Evolutionary conservation across 2,113 vertebrate species (phyloP).

Genomic region (Phrynosoma platyrhinos): DNA sequence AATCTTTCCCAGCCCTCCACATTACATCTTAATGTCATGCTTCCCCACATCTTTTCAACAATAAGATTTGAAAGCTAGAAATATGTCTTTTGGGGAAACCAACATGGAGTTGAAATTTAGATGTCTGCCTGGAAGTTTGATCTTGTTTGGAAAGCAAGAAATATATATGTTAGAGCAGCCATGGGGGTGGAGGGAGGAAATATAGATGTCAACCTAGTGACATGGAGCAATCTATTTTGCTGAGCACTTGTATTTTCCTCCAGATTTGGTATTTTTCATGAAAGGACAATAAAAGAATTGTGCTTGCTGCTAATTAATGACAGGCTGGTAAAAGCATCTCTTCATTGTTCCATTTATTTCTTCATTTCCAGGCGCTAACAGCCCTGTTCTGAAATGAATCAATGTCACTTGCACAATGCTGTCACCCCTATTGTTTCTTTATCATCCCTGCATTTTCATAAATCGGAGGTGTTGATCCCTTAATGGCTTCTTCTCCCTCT

Average conservation of each 20-base stretch:
- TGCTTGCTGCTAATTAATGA: conserved; percentile 93
- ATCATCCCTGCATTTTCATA: conserved; percentile 95
- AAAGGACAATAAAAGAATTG: conserved; percentile 90
- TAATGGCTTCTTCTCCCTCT: conserved; percentile 78
- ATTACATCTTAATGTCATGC: neutral
- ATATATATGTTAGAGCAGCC: conserved; percentile 69
- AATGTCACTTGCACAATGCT: conserved; percentile 87
- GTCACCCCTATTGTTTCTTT: conserved; percentile 89
- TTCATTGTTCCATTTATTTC: conserved; percentile 88
- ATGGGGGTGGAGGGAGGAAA: conserved; percentile 70
- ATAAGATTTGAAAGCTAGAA: conserved; percentile 26
- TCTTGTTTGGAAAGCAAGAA: conserved; percentile 67
- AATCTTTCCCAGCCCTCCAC: too few relatives aligned
- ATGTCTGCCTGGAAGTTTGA: conserved; percentile 62
- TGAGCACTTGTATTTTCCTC: conserved; percentile 84
- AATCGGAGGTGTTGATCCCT: conserved; percentile 94
- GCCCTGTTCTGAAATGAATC: conserved; percentile 88
- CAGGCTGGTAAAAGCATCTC: conserved; percentile 87
- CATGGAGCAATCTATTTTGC: conserved; percentile 80
- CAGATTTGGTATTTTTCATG: conserved; percentile 86
- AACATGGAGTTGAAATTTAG: conserved; percentile 51
- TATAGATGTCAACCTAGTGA: conserved; percentile 82
- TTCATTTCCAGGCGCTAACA: conserved; percentile 84
- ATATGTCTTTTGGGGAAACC: conserved; percentile 45
- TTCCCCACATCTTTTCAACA: neutral